A percentile compares a stretch with the other conserved stretches of the same genome.
phyloP scores from a whole-genome alignment of 2,888 invertebrate genomes.

The Synanthedon andrenaeformis region DNA sequence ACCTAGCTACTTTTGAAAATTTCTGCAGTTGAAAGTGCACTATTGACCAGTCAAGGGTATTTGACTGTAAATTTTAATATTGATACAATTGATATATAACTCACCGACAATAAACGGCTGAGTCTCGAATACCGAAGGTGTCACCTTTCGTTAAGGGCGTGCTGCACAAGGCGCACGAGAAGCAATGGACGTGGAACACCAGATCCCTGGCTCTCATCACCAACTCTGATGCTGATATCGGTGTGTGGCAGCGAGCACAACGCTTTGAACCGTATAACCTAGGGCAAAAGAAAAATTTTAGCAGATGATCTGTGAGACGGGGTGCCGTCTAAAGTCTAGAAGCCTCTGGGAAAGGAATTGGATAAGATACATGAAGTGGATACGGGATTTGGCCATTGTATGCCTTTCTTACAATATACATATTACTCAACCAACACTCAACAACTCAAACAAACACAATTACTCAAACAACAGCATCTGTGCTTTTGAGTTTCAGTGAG shows the following conservation, averaged over 20 bases:
- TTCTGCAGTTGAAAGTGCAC: too few relatives aligned
- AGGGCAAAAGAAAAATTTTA: constrained; percentile 15
- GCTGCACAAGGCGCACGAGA: constrained; percentile 91
- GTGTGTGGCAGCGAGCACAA: constrained; percentile 90
- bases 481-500: too few relatives aligned
- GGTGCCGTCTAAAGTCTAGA: background rate
- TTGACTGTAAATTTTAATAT: too few relatives aligned
- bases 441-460: too few relatives aligned
- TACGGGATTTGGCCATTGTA: background rate
- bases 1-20: too few relatives aligned
- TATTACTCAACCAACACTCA: background rate
- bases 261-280: constrained; percentile 92
- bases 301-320: background rate
- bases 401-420: background rate
- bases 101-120: constrained; percentile 87
- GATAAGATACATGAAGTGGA: background rate
- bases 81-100: background rate
- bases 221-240: constrained; percentile 89
- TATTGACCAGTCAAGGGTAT: too few relatives aligned
- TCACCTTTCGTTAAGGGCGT: constrained; percentile 92
- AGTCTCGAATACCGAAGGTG: constrained; percentile 92
- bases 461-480: too few relatives aligned
- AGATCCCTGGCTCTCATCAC: constrained; percentile 94
- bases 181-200: constrained; percentile 95
- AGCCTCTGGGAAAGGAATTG: background rate